These are phyloP conservation scores for Tragelaphus strepsiceros DNA, from an alignment of 2,113 vertebrate species.

Conservation along the genomic window DNA sequence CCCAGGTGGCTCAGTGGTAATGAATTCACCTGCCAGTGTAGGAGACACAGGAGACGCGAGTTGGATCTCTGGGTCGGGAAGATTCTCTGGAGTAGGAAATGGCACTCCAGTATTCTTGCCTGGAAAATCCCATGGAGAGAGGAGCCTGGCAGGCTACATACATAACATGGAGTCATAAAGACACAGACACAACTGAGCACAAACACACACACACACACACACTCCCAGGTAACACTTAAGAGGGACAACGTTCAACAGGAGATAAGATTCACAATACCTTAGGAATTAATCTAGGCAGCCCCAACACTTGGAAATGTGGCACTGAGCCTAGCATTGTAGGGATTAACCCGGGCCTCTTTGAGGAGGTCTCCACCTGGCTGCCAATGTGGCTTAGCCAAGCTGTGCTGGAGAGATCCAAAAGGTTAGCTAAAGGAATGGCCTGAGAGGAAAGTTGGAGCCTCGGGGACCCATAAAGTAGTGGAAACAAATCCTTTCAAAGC, in stretches of 20 bases:
- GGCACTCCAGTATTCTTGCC: not conserved
- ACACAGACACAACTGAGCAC: not conserved
- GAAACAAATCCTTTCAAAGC: conserved; percentile 30
- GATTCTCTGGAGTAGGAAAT: not conserved
- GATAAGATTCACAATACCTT: conserved; percentile 2
- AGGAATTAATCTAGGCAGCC: not conserved
- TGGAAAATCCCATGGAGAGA: not conserved
- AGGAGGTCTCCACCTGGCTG: not conserved
- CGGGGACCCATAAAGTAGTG: not conserved
- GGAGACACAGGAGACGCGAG: not conserved
- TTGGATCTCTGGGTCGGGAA: not conserved
- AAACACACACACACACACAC: not conserved
- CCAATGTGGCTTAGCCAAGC: not conserved
- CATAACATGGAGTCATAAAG: not conserved
- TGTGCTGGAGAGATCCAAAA: not conserved
- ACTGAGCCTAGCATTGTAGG: not conserved
- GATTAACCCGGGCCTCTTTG: not conserved
- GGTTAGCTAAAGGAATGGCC: not conserved
- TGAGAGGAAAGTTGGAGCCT: not conserved
- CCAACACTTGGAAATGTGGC: not conserved
- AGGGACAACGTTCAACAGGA: not conserved
- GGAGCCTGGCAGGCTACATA: not conserved
- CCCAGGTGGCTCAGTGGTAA: not conserved
- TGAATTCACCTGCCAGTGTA: not conserved
- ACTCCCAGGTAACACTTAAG: not conserved